These are phyloP conservation scores for Anoplolepis gracilipes DNA, from an alignment of 1,140 invertebrate species.

Conservation along the genomic window DNA sequence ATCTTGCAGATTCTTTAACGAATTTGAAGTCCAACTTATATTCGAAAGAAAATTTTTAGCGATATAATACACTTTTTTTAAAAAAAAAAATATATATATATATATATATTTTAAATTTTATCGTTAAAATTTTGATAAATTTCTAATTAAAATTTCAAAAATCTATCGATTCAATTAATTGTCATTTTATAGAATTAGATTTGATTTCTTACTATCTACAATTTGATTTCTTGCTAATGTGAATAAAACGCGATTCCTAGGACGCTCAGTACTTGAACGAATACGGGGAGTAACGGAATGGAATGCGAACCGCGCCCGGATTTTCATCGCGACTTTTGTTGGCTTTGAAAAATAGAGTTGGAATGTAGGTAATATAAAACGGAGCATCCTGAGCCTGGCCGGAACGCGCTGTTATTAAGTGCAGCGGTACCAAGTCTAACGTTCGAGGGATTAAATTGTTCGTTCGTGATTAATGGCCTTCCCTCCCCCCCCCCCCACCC, in stretches of 20 bases:
- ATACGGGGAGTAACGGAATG: conserved; percentile 17
- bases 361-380: conserved; percentile 61
- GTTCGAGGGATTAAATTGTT: conserved; percentile 60
- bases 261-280: not conserved
- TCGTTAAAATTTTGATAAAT: not conserved
- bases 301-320: conserved; percentile 50
- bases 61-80: no score
- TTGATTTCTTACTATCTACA: not conserved
- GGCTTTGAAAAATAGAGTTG: conserved; percentile 57
- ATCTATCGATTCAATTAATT: not conserved
- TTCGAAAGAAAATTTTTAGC: not conserved
- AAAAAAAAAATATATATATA: not conserved
- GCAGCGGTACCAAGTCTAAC: conserved; percentile 56
- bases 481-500: no score
- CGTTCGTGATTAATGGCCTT: conserved; percentile 55
- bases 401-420: conserved; percentile 59
- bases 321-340: conserved; percentile 55
- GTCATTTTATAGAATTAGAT: not conserved
- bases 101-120: not conserved
- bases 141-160: not conserved
- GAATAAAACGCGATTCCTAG: not conserved
- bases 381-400: conserved; percentile 44
- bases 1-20: not conserved
- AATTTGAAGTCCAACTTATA: not conserved
- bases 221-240: no score